A percentile compares a stretch with the other conserved stretches of the same genome.
Evolutionary conservation across 2,888 invertebrate species (phyloP).

Genomic region (Chrysolina haemoptera): DNA sequence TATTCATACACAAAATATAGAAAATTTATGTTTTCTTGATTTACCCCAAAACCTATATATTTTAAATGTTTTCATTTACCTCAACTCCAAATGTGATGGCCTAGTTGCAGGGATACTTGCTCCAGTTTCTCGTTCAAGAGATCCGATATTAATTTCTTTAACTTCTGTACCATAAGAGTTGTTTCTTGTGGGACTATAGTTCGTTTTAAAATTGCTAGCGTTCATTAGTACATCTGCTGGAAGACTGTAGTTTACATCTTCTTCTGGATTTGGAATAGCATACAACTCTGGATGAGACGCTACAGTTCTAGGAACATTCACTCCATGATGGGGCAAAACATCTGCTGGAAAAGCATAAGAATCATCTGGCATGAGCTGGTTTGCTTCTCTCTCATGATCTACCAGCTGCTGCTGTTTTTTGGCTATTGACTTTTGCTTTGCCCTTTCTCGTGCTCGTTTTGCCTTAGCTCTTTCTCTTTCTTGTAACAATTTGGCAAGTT

Average conservation of each 20-base stretch:
- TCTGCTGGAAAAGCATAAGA: constrained; percentile 74
- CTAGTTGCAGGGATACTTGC: constrained; percentile 55
- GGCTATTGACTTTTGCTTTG: constrained; percentile 75
- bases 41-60: too few relatives aligned
- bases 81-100: constrained; percentile 68
- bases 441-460: constrained; percentile 79
- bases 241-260: constrained; percentile 68
- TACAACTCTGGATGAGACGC: constrained; percentile 59
- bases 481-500: constrained; percentile 83
- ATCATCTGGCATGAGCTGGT: constrained; percentile 67
- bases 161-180: constrained; percentile 49
- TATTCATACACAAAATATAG: too few relatives aligned
- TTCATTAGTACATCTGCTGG: constrained; percentile 65
- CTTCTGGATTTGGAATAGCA: constrained; percentile 60
- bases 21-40: too few relatives aligned
- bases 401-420: constrained; percentile 69
- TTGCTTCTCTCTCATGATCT: constrained; percentile 51
- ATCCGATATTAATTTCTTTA: constrained; percentile 56
- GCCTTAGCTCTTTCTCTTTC: constrained; percentile 82
- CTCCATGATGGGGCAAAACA: constrained; percentile 64
- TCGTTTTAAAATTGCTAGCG: constrained; percentile 41
- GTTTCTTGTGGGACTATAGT: constrained; percentile 46
- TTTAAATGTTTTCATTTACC: constrained; percentile 52
- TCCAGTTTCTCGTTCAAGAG: constrained; percentile 45
- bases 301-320: constrained; percentile 56